Evolutionary conservation across 2,797 vertebrate genomes (phyloP), one percentile per base, ranked within the genome.

Genomic region (Onychomys torridus): DNA sequence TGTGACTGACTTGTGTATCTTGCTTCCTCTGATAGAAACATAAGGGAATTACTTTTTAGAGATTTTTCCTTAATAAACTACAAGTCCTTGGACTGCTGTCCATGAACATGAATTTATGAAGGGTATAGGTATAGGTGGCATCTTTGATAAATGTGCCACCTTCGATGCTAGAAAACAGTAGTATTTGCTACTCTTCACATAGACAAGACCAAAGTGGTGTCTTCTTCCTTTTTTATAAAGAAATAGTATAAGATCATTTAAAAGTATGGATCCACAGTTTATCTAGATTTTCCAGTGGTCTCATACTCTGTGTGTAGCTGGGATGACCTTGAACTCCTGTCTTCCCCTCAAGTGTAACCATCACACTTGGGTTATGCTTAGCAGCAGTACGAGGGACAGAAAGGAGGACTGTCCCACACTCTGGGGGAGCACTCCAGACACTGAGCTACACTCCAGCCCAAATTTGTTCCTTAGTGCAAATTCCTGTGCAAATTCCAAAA

Each of bases 381-480:
- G 29, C 16, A 29, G 10, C 16, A 2, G 27, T 11, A 29, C 3
- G 3, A 4, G 40, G 25, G 43, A 43, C 29, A 17, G 76, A 49
- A 32, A 8, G 27, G 4, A 32, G 29, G 46, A 49, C 46, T 3
- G 1, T n/a, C 27, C 6, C 8, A 14, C 76, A 52, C 43, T 43
- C 43, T 32, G 52, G 46, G 76, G 5, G 43, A 55, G 34, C 34
- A 57, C 78, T 81, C 32, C 37, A 23, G 10, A 21, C 34, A 57
- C 52, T 23, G 19, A 81, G 52, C 78, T 57, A 25, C 49, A 79
- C 52, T 14, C 29, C 49, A 55, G 46, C 8, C 49, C 77, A 37
- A 52, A 43, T 90, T 84, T 83, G 69, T 95, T 71, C 52, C 73
- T 93, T 93, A 29, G 52, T 86, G 16, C n/a, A n/a, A n/a, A n/a